A percentile compares a stretch with the other conserved stretches of the same genome.
These are phyloP conservation scores for Metaphire vulgaris DNA, from an alignment of 1,140 invertebrate species.

Conservation along the genomic window DNA sequence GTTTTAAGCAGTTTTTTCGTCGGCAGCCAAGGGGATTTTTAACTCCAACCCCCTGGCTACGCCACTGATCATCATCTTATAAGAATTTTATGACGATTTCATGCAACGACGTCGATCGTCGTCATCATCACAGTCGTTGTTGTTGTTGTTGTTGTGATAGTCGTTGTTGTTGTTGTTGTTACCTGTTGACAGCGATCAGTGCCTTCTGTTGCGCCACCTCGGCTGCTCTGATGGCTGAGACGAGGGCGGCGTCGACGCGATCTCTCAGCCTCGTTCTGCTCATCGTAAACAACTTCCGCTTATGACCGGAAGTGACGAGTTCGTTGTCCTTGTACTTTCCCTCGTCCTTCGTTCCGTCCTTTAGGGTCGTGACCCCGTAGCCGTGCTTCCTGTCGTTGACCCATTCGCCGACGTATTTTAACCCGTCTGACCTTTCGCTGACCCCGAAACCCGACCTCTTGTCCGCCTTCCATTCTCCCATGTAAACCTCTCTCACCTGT, in stretches of 20 bases:
- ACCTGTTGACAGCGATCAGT: slow-evolving; percentile 88
- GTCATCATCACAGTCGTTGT: background rate
- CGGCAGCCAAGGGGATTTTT: no score
- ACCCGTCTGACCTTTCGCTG: slow-evolving; percentile 91
- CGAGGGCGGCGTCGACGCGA: slow-evolving; percentile 86
- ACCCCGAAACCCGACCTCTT: slow-evolving; percentile 88
- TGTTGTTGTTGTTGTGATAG: no score
- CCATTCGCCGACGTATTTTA: slow-evolving; percentile 98
- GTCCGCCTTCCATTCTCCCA: slow-evolving; percentile 99
- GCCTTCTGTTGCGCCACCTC: slow-evolving; percentile 94
- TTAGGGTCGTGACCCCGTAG: slow-evolving; percentile 96
- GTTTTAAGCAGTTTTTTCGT: no score
- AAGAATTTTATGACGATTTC: no score
- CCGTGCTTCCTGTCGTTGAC: slow-evolving; percentile 98
- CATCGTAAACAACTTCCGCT: slow-evolving; percentile 71
- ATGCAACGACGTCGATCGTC: background rate
- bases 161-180: slow-evolving; percentile 14
- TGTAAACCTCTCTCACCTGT: slow-evolving; percentile 78
- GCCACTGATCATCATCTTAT: no score
- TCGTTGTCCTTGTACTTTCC: slow-evolving; percentile 99
- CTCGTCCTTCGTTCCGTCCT: slow-evolving; percentile 88
- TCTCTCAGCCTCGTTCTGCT: slow-evolving; percentile 83
- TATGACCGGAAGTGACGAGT: slow-evolving; percentile 64
- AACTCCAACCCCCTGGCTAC: no score
- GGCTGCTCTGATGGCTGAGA: slow-evolving; percentile 79